These are phyloP conservation scores for Caenorhabditis elegans DNA, from an alignment of 1,140 invertebrate species.

Conservation along the genomic window WBcel235 BX284603.4:6942501-6943000, in stretches of 20 bases:
- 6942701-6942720: too few relatives aligned
- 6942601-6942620: constrained; percentile 16
- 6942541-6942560: not conserved
- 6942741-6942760: too few relatives aligned
- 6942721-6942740: too few relatives aligned
- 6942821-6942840: too few relatives aligned
- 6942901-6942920: not conserved
- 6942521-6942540: not conserved
- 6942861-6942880: not conserved
- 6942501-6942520: constrained; percentile 36
- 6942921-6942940: not conserved
- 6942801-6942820: too few relatives aligned
- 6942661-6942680: too few relatives aligned
- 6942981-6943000: not conserved
- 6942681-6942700: too few relatives aligned
- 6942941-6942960: not conserved
- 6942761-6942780: too few relatives aligned
- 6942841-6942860: not conserved
- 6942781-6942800: too few relatives aligned
- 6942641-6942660: too few relatives aligned
- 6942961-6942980: not conserved
- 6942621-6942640: too few relatives aligned
- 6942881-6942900: not conserved
- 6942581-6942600: not conserved
- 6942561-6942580: not conserved